Base-by-base conservation (phyloP, 2,888 invertebrate species). In the Athrips mouffetella region DNA sequence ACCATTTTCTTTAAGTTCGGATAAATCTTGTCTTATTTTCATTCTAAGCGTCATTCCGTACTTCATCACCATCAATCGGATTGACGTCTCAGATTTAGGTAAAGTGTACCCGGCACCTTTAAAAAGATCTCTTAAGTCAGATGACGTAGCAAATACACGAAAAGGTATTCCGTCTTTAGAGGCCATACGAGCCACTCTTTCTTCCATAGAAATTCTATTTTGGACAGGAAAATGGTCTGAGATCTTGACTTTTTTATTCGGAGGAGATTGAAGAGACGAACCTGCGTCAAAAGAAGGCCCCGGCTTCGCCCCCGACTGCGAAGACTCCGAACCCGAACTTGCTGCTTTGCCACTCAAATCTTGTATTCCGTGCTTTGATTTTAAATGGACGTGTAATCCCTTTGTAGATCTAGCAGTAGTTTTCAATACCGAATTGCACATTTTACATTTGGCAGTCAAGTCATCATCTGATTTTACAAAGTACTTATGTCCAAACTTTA, bases 101-200 rank as follows among this genome's bases (percentile, higher is more conserved):
- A 53, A 15, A 47, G 33, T 45, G 40, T 45, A 40, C 18, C 50
- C 50, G 11, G 15, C 25, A 13, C 27, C 27, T 2, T 11, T 15
- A 47, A 48, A 57, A 31, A 57, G 47, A 40, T 44, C 21, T 42
- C 48, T 40, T 16, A 54, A 10, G 21, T 53, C 57, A 21, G 49
- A 15, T 10, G 51, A 58, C 3, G 53, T 55, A 30, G 49, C 49
- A 31, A 51, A 55, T 10, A 51, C 50, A 40, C 50, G 27, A 8
- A 57, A 57, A 7, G 57, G 54, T 37, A 60, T 10, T 10, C 58
- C 57, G 45, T 58, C 56, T 48, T 57, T 53, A 3, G 52, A 57
- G 29, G 41, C 45, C 56, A 58, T 57, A 37, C 52, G 33, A 25
- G 52, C 45, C 6, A 54, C 39, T 37, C 13, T 52, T 18, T 35